These are phyloP conservation scores for Phrixothrix hirtus DNA, from an alignment of 2,888 invertebrate species.

Conservation along the genomic window DNA sequence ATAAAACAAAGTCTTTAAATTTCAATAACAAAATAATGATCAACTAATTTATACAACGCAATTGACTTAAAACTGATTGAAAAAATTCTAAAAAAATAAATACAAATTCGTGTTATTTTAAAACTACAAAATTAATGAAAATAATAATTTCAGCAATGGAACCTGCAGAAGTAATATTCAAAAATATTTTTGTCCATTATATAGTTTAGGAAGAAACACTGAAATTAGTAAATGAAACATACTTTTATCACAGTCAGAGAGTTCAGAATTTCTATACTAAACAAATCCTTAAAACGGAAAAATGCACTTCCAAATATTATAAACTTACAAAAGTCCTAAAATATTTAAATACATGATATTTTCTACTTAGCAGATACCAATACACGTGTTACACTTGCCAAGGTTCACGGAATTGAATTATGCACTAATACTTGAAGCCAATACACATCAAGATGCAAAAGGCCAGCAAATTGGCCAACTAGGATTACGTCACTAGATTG, in stretches of 20 bases:
- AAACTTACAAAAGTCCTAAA: conserved; percentile 6
- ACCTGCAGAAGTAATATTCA: neutral
- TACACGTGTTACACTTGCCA: conserved; percentile 45
- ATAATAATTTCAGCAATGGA: too few species aligned
- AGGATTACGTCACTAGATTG: conserved; percentile 50
- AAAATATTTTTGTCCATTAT: too few species aligned
- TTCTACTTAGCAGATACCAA: conserved; percentile 26
- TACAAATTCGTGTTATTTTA: neutral
- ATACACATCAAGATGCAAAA: conserved; percentile 55
- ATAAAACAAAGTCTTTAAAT: too few species aligned
- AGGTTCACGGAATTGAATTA: conserved; percentile 54
- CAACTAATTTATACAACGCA: too few species aligned
- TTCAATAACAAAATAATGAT: too few species aligned
- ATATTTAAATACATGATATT: conserved; percentile 12
- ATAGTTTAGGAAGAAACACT: neutral
- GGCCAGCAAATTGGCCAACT: conserved; percentile 45
- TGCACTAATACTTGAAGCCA: conserved; percentile 56
- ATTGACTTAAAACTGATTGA: too few species aligned
- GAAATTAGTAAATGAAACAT: conserved; percentile 38
- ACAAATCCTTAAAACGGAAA: conserved; percentile 4
- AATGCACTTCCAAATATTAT: conserved; percentile 5
- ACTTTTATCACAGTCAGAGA: conserved; percentile 55
- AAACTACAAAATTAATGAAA: neutral
- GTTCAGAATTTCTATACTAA: conserved; percentile 41
- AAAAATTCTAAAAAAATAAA: neutral